Evolutionary conservation across 1,140 invertebrate genomes (phyloP).

Genomic region (Bombus polaris): DNA sequence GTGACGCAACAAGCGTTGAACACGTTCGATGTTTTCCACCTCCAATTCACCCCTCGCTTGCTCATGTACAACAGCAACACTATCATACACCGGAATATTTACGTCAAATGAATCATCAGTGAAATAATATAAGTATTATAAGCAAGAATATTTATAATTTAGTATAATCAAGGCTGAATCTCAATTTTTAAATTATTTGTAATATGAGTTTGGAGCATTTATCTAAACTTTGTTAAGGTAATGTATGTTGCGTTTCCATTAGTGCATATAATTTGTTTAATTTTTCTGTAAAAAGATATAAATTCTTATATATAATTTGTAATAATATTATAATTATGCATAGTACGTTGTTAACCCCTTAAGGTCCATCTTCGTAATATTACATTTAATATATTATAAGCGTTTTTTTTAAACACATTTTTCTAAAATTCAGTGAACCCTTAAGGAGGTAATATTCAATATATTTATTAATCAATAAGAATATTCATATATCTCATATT

Average conservation of each 20-base stretch:
- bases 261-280: not conserved
- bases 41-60: slow-evolving; percentile 91
- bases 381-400: not conserved
- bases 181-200: slow-evolving; percentile 20
- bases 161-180: slow-evolving; percentile 32
- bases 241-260: not conserved
- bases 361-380: too few species aligned
- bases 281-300: not conserved
- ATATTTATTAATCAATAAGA: slow-evolving; percentile 20
- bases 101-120: slow-evolving; percentile 82
- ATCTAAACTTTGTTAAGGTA: slow-evolving; percentile 18
- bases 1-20: slow-evolving; percentile 94
- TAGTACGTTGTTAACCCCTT: not conserved
- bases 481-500: not conserved
- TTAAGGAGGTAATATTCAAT: not conserved
- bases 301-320: not conserved
- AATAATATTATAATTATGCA: not conserved
- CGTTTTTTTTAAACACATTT: too few species aligned
- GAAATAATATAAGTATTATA: slow-evolving; percentile 31
- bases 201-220: slow-evolving; percentile 15
- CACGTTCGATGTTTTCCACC: slow-evolving; percentile 98
- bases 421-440: too few species aligned
- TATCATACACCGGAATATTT: slow-evolving; percentile 86
- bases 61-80: slow-evolving; percentile 83
- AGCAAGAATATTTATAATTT: slow-evolving; percentile 33